phyloP scores from a whole-genome alignment of 2,797 vertebrate genomes.

The Poeciliopsis paucimaculata region DNA sequence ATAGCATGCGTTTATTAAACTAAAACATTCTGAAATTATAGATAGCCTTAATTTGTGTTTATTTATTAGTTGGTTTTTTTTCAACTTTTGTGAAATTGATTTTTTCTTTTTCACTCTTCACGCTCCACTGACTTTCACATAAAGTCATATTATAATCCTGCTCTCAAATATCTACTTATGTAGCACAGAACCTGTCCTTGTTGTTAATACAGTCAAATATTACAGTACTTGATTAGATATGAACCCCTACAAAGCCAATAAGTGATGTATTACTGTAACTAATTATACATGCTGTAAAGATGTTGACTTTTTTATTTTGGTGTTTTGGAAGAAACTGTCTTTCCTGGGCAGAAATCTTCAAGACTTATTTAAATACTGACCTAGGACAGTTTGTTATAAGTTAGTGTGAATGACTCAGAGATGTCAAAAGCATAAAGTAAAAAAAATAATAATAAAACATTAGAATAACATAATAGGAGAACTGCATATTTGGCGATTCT shows the following conservation, averaged over 20 bases:
- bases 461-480: neutral
- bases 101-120: neutral
- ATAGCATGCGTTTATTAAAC: too few relatives aligned
- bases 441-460: neutral
- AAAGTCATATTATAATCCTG: neutral
- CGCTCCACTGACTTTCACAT: neutral
- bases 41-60: too few relatives aligned
- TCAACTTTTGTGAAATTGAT: too few relatives aligned
- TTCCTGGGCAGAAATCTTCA: neutral
- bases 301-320: neutral
- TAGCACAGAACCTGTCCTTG: neutral
- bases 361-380: too few relatives aligned
- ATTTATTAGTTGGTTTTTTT: too few relatives aligned
- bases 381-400: neutral
- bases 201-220: neutral
- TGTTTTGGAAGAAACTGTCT: neutral
- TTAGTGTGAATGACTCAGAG: neutral
- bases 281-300: neutral
- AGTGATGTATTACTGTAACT: too few relatives aligned
- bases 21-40: too few relatives aligned
- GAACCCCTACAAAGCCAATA: neutral
- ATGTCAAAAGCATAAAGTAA: neutral
- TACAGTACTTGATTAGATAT: neutral
- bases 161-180: neutral
- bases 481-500: neutral